Percentiles rank a stretch among this genome's conserved stretches.
These are phyloP conservation scores for Sebastes wilsoni DNA, from an alignment of 2,797 vertebrate genomes.

Conservation along the genomic window DNA sequence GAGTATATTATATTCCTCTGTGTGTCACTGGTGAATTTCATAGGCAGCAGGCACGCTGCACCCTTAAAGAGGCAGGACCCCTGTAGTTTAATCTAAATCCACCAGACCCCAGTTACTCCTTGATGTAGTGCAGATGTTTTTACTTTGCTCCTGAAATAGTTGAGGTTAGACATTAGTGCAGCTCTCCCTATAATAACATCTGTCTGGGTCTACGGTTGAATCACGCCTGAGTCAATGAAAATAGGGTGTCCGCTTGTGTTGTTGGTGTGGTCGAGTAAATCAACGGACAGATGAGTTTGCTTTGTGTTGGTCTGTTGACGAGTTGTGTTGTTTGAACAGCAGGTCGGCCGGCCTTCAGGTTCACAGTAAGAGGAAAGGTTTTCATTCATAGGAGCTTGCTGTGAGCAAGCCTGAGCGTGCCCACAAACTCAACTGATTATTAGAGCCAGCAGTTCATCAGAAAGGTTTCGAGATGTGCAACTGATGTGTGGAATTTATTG, in stretches of 20 bases:
- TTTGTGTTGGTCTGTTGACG: conserved; percentile 34
- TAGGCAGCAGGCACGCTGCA: conserved; percentile 18
- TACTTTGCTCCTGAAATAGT: conserved; percentile 7
- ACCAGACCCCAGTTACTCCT: background rate
- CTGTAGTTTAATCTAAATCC: conserved; percentile 24
- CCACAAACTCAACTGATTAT: conserved; percentile 8
- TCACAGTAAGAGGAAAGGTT: conserved; percentile 21
- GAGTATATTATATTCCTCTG: conserved; percentile 39
- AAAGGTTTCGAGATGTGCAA: background rate
- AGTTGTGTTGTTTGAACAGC: conserved; percentile 13
- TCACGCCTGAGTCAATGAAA: conserved; percentile 29
- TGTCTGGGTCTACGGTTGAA: conserved; percentile 33
- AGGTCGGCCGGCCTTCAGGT: conserved; percentile 7
- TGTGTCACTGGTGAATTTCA: conserved; percentile 53
- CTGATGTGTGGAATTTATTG: background rate
- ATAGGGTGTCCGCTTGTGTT: conserved; percentile 40
- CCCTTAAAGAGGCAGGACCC: conserved; percentile 57
- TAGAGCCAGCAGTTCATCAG: background rate
- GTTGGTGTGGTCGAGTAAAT: conserved; percentile 41
- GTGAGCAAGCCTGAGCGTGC: conserved; percentile 51
- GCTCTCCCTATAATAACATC: conserved; percentile 11
- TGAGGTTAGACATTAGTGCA: conserved; percentile 2
- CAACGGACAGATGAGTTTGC: conserved; percentile 29
- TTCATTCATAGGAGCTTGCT: background rate
- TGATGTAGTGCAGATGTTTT: conserved; percentile 41